phyloP scores from a whole-genome alignment of 2,113 vertebrate genomes.

The Eulacestoma nigropectus region DNA sequence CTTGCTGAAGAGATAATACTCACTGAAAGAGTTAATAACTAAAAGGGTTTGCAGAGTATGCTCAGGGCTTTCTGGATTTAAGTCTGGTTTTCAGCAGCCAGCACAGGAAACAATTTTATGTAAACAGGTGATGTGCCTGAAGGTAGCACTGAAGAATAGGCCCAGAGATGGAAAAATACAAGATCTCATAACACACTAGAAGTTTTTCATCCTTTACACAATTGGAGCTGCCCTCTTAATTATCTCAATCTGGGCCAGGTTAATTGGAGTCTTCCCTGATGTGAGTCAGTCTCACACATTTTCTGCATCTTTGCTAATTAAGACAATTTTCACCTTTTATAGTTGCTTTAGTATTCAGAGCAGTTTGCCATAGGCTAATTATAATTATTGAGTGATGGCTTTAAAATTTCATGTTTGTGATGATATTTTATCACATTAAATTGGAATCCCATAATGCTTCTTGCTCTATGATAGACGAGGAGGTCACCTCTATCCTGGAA shows the following conservation, averaged over 20 bases:
- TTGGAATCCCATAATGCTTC: not conserved
- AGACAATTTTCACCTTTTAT: constrained; percentile 37
- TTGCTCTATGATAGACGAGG: not conserved
- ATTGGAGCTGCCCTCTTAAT: constrained; percentile 14
- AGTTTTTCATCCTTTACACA: not conserved
- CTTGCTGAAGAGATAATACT: not conserved
- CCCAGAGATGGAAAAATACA: constrained; percentile 16
- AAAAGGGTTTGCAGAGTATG: not conserved
- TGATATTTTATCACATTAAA: constrained; percentile 33
- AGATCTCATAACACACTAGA: not conserved
- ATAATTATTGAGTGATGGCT: constrained; percentile 17
- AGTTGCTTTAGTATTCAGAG: constrained; percentile 16
- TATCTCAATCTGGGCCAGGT: not conserved
- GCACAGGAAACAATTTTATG: not conserved
- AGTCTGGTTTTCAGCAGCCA: not conserved
- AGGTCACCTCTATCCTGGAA: not conserved
- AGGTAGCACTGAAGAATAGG: not conserved
- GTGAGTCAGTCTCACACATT: not conserved
- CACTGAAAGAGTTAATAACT: not conserved
- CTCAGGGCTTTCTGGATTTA: not conserved
- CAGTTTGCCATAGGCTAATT: not conserved
- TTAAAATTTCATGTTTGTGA: constrained; percentile 20
- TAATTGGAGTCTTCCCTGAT: constrained; percentile 24
- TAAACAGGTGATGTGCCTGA: constrained; percentile 18
- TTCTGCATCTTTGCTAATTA: constrained; percentile 39